Evolutionary conservation across 1,140 invertebrate genomes (phyloP).

Genomic region (Neotoxoptera formosana): DNA sequence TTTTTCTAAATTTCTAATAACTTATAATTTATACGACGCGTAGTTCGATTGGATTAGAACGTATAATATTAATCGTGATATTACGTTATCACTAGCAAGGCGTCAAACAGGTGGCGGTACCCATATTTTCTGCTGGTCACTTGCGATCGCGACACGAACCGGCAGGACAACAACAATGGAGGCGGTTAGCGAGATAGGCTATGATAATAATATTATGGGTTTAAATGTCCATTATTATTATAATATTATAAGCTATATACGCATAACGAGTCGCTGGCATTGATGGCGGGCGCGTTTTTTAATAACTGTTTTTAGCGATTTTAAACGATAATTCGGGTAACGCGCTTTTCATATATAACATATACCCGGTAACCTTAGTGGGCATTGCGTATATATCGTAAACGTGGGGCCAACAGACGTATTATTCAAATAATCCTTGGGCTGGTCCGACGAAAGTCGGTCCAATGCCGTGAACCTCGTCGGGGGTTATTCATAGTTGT

Average conservation of each 20-base stretch:
- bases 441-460: neutral
- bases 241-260: too few relatives aligned
- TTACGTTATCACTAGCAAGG: neutral
- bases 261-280: neutral
- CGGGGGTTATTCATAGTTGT: constrained; percentile 8
- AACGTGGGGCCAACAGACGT: neutral
- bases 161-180: neutral
- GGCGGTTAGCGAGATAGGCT: neutral
- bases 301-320: neutral
- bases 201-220: neutral
- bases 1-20: neutral
- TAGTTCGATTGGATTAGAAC: neutral
- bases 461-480: neutral
- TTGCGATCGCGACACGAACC: neutral
- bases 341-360: neutral
- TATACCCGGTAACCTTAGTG: neutral
- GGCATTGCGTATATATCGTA: neutral
- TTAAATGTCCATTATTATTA: neutral
- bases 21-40: too few relatives aligned
- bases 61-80: neutral
- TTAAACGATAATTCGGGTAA: neutral
- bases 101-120: too few relatives aligned
- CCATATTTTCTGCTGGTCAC: neutral
- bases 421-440: neutral
- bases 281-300: neutral